Evolutionary conservation across 2,888 invertebrate genomes (phyloP), one percentile per base, ranked within the genome.

Genomic region (Melolontha melolontha): DNA sequence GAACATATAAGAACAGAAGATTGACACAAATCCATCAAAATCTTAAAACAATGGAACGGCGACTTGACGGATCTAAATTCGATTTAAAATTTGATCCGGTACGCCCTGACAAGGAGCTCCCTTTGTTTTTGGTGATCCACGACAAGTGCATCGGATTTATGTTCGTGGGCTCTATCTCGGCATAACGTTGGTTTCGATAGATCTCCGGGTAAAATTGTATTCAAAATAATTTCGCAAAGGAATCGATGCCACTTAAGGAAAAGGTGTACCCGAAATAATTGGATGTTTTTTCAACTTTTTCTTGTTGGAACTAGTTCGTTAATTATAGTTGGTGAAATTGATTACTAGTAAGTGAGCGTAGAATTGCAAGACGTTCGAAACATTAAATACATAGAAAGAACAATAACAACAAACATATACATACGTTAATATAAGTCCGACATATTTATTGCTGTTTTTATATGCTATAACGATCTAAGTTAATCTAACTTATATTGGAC

Each of bases 1-100:
- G n/a, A 34, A 34, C 34, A 34, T 34, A 34, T 10, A 34, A 34
- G 34, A 6, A 10, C 34, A 71, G 63, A 55, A 63, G 66, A 55
- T 63, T 54, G 66, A 62, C 70, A 78, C 78, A 79, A 79, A 81
- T 81, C 81, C 81, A 81, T 81, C 81, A 81, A 81, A 81, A 78
- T 76, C 78, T 68, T 73, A 73, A 80, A 79, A 81, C 80, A 80
- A 81, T 80, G 79, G 80, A 75, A 76, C 79, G 75, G 77, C 76
- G 76, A 77, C 77, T 75, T 77, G 78, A 78, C 76, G 80, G 79
- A 79, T 80, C 78, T 77, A 77, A 79, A 79, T 80, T 80, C 81
- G 80, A 80, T 80, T 77, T 71, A 70, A 75, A 79, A 79, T 79
- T 80, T 80, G 80, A 80, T 77, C 72, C 75, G 69, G 75, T 70